phyloP scores from a whole-genome alignment of 2,797 vertebrate genomes.

The Merluccius polli region DNA sequence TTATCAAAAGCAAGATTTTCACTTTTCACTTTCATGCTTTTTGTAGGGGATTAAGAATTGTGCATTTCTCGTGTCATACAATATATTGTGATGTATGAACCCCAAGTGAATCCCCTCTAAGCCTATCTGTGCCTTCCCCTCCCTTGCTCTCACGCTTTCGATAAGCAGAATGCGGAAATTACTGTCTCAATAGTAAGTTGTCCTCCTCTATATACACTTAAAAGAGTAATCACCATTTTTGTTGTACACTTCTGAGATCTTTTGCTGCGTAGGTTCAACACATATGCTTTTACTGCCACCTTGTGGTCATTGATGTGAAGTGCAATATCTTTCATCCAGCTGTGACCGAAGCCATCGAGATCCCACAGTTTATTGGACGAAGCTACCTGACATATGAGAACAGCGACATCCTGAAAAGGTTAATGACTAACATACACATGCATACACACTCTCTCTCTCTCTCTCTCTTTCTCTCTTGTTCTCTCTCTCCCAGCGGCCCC shows the following conservation, averaged over 20 bases:
- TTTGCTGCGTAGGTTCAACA: background rate
- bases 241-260: no score
- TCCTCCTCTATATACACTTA: slow-evolving; percentile 17
- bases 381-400: slow-evolving; percentile 92
- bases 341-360: slow-evolving; percentile 91
- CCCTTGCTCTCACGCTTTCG: slow-evolving; percentile 60
- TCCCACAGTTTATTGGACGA: slow-evolving; percentile 92
- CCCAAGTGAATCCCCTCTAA: slow-evolving; percentile 45
- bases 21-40: background rate
- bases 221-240: background rate
- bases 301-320: slow-evolving; percentile 49
- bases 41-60: slow-evolving; percentile 19
- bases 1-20: background rate
- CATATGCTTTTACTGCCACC: slow-evolving; percentile 43
- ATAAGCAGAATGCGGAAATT: slow-evolving; percentile 93
- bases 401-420: slow-evolving; percentile 92
- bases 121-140: slow-evolving; percentile 45
- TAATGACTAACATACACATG: background rate
- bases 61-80: slow-evolving; percentile 18
- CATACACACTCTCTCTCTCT: background rate
- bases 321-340: slow-evolving; percentile 64
- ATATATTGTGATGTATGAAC: slow-evolving; percentile 26
- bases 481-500: no score
- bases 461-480: no score
- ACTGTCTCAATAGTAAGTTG: slow-evolving; percentile 97